Evolutionary conservation across 2,113 vertebrate species (phyloP), one percentile per base, ranked within the genome.

Genomic region (Lanius collurio): DNA sequence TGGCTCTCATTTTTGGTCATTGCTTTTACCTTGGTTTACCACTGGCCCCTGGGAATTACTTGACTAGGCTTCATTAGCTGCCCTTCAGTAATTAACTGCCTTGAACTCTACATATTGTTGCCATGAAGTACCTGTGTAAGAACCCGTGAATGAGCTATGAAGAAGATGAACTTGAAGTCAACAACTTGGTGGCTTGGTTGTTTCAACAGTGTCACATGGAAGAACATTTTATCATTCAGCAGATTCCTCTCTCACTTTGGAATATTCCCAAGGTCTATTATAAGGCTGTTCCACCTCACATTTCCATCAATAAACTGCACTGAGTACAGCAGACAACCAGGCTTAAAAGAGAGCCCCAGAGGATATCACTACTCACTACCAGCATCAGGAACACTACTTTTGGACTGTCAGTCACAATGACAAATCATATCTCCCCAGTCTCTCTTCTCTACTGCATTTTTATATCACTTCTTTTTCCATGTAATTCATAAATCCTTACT

Each of bases 351-450:
- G n/a, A 93, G 71, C 71, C 80, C 76, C 78, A 49, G 56, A 93
- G 87, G 87, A 91, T 89, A 83, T 91, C 68, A 65, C 55, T 89
- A 30, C 81, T 93, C 56, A 64, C 73, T 74, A 70, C 37, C 27
- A 90, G 50, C 91, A 93, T 84, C 83, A 84, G 77, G 60, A 94
- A 42, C 42, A 70, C 55, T 88, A 74, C 76, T 96, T 94, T 83
- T 88, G 70, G 55, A 62, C 84, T 96, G 95, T 92, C 97, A 95
- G 83, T 97, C 95, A 96, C 57, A 74, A 73, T 93, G 96, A 96
- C 75, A 97, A 96, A 96, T 95, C 69, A 18, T 77, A 74, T 94
- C 83, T 95, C 71, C 67, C 63, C 68, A 53, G 69, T 84, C 78
- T 94, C 70, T 82, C 67, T 65, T 87, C 85, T 81, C 62, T 46